Percentiles rank a stretch among this genome's conserved stretches.
These are phyloP conservation scores for Kryptopterus vitreolus DNA, from an alignment of 2,797 vertebrate genomes.

Conservation along the genomic window DNA sequence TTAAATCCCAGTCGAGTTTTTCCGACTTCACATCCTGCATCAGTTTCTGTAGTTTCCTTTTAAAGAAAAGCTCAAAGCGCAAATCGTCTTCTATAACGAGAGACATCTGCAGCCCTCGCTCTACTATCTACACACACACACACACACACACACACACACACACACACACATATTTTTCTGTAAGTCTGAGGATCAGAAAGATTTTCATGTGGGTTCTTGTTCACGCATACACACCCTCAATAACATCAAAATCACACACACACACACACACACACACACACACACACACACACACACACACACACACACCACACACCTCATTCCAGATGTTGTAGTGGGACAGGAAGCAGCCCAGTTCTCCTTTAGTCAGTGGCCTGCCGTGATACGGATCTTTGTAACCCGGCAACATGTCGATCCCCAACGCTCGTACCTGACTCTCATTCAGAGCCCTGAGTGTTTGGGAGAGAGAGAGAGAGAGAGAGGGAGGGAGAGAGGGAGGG, in stretches of 20 bases:
- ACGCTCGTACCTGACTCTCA: slow-evolving; percentile 79
- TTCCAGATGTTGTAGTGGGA: slow-evolving; percentile 88
- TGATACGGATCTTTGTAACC: slow-evolving; percentile 85
- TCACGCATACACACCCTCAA: not conserved
- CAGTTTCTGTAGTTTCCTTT: slow-evolving; percentile 74
- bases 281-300: slow-evolving; percentile 36
- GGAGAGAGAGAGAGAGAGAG: not conserved
- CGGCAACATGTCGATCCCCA: slow-evolving; percentile 83
- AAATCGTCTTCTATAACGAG: slow-evolving; percentile 85
- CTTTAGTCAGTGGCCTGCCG: slow-evolving; percentile 80
- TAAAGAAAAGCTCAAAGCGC: slow-evolving; percentile 83
- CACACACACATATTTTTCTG: slow-evolving; percentile 7
- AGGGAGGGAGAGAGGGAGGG: not conserved
- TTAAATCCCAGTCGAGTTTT: slow-evolving; percentile 83
- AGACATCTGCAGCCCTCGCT: slow-evolving; percentile 74
- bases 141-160: slow-evolving; percentile 51
- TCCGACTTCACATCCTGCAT: slow-evolving; percentile 75
- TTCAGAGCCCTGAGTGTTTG: slow-evolving; percentile 82
- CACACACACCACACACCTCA: slow-evolving; percentile 63
- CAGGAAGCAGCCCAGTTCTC: slow-evolving; percentile 88
- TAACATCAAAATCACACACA: slow-evolving; percentile 49
- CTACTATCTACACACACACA: slow-evolving; percentile 62
- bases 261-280: slow-evolving; percentile 49
- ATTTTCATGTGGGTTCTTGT: not conserved
- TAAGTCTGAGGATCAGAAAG: not conserved